phyloP scores from a whole-genome alignment of 2,888 invertebrate genomes.

The Chrysolina haemoptera region DNA sequence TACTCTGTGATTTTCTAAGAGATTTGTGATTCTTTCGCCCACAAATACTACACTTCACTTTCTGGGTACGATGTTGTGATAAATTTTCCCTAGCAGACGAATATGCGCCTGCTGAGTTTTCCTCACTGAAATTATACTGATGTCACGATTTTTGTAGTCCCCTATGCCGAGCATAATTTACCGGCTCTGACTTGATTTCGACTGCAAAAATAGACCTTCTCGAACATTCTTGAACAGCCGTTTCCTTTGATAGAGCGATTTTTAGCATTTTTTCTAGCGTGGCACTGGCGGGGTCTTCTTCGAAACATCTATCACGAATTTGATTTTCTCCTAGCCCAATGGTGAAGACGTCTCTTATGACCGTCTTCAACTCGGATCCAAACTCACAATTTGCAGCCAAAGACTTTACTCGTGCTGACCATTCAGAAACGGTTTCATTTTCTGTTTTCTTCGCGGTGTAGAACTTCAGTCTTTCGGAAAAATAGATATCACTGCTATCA shows the following conservation, averaged over 20 bases:
- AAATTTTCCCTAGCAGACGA: not conserved
- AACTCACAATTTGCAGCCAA: not conserved
- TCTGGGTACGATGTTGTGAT: not conserved
- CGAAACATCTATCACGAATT: constrained; percentile 18
- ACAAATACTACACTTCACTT: constrained; percentile 11
- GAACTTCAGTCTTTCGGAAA: constrained; percentile 14
- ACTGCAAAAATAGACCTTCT: not conserved
- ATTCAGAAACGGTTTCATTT: constrained; percentile 8
- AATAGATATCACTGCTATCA: not conserved
- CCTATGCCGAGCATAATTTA: not conserved
- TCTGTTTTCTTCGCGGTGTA: not conserved
- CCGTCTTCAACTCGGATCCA: constrained; percentile 5
- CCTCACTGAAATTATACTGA: not conserved
- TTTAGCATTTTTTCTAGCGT: not conserved
- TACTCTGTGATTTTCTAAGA: not conserved
- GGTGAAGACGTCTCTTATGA: constrained; percentile 12
- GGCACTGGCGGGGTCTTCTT: constrained; percentile 3
- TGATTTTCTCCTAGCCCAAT: constrained; percentile 11
- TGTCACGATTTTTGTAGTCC: not conserved
- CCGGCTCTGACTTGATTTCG: constrained; percentile 3
- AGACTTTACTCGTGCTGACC: constrained; percentile 9
- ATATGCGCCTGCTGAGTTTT: not conserved
- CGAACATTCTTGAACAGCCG: not conserved
- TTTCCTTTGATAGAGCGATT: not conserved
- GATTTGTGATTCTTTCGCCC: not conserved